A percentile compares a stretch with the other conserved stretches of the same genome.
These are phyloP conservation scores for Polyergus mexicanus DNA, from an alignment of 1,140 invertebrate genomes.

Conservation along the genomic window DNA sequence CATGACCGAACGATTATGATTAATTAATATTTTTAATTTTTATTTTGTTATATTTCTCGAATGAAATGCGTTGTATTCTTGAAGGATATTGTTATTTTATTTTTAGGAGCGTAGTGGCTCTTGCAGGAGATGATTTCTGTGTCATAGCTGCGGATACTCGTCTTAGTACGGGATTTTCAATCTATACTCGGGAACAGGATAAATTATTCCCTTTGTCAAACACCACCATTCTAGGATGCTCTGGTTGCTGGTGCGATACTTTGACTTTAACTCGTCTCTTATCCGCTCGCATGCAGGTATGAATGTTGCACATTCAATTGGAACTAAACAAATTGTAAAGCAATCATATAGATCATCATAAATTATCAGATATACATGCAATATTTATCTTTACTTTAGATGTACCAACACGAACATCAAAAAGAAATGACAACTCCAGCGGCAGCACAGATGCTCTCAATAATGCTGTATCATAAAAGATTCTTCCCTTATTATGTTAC, in stretches of 20 bases:
- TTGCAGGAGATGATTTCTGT: conserved; percentile 93
- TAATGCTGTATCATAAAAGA: conserved; percentile 97
- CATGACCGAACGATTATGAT: not conserved
- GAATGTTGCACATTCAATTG: conserved; percentile 13
- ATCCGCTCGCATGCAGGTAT: conserved; percentile 93
- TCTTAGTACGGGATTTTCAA: conserved; percentile 95
- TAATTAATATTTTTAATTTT: conserved; percentile 1
- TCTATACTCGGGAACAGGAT: conserved; percentile 95
- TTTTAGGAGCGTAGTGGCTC: conserved; percentile 94
- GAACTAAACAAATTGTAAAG: not conserved
- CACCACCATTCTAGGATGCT: conserved; percentile 94
- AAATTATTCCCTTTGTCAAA: conserved; percentile 94
- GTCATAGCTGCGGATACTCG: conserved; percentile 96
- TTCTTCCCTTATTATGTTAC: conserved; percentile 99
- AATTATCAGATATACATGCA: conserved; percentile 34
- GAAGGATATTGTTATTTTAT: conserved; percentile 28
- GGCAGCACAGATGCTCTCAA: conserved; percentile 97
- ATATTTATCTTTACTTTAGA: conserved; percentile 87
- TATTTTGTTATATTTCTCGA: not conserved
- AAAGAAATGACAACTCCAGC: conserved; percentile 97
- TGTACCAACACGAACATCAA: conserved; percentile 98
- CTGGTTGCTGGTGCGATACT: conserved; percentile 99
- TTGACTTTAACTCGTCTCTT: conserved; percentile 96
- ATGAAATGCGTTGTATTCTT: not conserved
- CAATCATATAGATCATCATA: conserved; percentile 24